phyloP scores from a whole-genome alignment of 2,113 vertebrate genomes.

The Apteryx owenii region DNA sequence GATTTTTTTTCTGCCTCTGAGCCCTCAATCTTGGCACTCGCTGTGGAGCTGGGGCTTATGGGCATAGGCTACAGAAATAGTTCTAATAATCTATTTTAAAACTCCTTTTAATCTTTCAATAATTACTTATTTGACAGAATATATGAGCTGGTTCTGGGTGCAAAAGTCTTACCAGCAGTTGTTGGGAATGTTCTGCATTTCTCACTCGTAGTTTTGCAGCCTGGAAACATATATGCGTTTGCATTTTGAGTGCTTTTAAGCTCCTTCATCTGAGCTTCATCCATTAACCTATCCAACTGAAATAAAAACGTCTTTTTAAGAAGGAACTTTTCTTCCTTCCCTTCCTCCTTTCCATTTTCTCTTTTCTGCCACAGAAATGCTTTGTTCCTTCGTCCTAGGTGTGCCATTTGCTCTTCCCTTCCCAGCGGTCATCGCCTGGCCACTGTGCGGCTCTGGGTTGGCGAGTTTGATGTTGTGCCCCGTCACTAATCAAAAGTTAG shows the following conservation, averaged over 20 bases:
- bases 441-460: background rate
- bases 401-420: background rate
- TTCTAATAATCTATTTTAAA: slow-evolving; percentile 29
- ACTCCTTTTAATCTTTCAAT: slow-evolving; percentile 6
- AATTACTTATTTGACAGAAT: background rate
- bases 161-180: background rate
- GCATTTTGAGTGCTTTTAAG: background rate
- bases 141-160: background rate
- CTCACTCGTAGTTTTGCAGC: background rate
- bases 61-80: slow-evolving; percentile 19
- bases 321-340: background rate
- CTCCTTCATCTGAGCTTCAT: background rate
- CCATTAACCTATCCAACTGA: background rate
- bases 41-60: background rate
- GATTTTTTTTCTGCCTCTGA: background rate
- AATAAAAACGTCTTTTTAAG: background rate
- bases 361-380: background rate
- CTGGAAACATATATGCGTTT: background rate
- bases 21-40: background rate
- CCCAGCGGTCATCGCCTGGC: background rate
- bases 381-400: background rate
- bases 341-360: background rate
- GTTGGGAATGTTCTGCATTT: background rate
- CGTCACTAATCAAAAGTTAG: background rate
- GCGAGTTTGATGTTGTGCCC: background rate